Evolutionary conservation across 1,140 invertebrate species (phyloP).

Genomic region (Nasonia giraulti): DNA sequence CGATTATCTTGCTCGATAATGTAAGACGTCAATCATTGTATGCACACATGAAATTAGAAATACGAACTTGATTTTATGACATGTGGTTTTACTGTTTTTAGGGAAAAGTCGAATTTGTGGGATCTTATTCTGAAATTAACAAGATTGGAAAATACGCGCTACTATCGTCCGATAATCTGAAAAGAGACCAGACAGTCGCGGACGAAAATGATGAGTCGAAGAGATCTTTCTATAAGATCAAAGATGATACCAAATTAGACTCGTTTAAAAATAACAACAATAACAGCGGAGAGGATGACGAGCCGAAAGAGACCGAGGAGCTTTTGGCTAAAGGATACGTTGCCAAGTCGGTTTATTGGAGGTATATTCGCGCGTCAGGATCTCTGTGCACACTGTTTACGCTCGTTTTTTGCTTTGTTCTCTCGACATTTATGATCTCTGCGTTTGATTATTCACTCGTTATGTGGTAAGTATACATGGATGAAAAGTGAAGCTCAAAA

Average conservation of each 20-base stretch:
- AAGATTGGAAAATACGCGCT: neutral
- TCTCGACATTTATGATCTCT: conserved; percentile 73
- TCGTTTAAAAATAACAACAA: neutral
- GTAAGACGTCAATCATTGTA: conserved; percentile 63
- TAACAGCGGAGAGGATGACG: conserved; percentile 41
- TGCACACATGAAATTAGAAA: neutral
- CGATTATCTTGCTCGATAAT: conserved; percentile 79
- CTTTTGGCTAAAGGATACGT: conserved; percentile 76
- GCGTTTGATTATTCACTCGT: conserved; percentile 78
- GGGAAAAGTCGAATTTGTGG: neutral
- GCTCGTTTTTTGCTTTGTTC: conserved; percentile 66
- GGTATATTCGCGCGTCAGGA: conserved; percentile 75
- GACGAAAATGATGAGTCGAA: neutral
- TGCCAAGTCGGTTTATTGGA: conserved; percentile 72
- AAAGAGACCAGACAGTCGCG: neutral
- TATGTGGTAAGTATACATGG: conserved; percentile 63
- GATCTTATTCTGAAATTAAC: neutral
- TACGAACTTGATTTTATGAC: neutral
- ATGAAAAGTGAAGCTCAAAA: conserved; percentile 5
- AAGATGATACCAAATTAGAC: too few species aligned
- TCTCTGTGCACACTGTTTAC: conserved; percentile 68
- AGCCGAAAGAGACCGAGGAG: conserved; percentile 76
- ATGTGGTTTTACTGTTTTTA: neutral
- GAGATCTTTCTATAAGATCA: neutral
- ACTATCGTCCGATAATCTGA: neutral